Base-by-base conservation (phyloP, 2,797 vertebrate species). In the Merluccius polli region DNA sequence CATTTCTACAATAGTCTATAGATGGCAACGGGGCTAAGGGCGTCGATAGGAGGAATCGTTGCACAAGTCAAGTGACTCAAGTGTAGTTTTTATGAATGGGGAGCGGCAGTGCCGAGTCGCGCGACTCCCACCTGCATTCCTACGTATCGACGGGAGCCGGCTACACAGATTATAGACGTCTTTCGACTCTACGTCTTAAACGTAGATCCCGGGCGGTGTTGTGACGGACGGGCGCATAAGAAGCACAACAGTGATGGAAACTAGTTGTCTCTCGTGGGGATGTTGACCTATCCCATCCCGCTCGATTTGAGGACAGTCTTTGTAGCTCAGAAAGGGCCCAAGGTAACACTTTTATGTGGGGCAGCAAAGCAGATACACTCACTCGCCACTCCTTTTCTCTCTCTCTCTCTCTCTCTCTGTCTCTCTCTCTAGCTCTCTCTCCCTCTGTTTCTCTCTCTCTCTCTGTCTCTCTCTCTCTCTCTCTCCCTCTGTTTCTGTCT, bases 221-320 rank as follows among this genome's bases (percentile, higher is more conserved):
- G 9, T 8, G 48, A 59, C 18, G 15, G 48, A 9, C 9, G 48
- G 48, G 18, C 27, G 59, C n/a, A 27, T 12, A 12, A 27, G 59
- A 63, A 63, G 59, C 24, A 12, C 59, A 63, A 27, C 59, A 24
- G 24, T 24, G 7, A 27, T 63, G 3, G 10, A 27, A 4, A 24
- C 52, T 10, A 15, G 52, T 27, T 63, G 12, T 27, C 59, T 27
- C 59, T 65, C n/a, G 24, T 12, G 24, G 68, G 75, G 38, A 65
- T 73, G 73, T 63, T 80, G 81, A 85, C 81, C 74, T 78, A 81
- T 27, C 73, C 70, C 80, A 71, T 83, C 16, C 0, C 77, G 75
- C 83, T 85, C 88, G 81, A 89, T 88, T 76, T 85, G 74, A 85
- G 81, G 73, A 84, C 69, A 81, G 81, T 81, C 85, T 89, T 83